These are phyloP conservation scores for Himalopsyche anomala DNA, from an alignment of 2,888 invertebrate genomes.

Conservation along the genomic window DNA sequence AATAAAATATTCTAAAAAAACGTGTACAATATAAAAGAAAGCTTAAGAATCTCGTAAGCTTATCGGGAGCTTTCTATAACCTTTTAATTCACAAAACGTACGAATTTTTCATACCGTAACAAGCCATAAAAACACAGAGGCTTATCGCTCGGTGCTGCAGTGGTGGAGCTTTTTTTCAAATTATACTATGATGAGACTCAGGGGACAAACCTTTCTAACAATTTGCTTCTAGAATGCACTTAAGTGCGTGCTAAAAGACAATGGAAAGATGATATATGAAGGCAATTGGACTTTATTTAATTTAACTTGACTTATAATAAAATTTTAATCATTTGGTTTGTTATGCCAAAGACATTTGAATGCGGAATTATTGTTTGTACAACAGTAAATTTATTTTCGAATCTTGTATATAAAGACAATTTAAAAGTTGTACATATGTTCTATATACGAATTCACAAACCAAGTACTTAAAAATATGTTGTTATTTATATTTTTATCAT, in stretches of 20 bases:
- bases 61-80: slow-evolving; percentile 22
- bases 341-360: too few relatives aligned
- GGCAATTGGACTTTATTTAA: too few relatives aligned
- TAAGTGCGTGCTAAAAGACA: slow-evolving; percentile 1
- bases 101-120: slow-evolving; percentile 3
- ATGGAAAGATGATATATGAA: slow-evolving; percentile 26
- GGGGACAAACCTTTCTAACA: not conserved
- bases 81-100: slow-evolving; percentile 22
- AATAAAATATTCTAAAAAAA: too few relatives aligned
- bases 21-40: not conserved
- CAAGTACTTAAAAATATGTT: too few relatives aligned
- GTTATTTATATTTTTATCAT: too few relatives aligned
- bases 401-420: too few relatives aligned
- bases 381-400: too few relatives aligned
- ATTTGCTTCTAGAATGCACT: slow-evolving; percentile 32
- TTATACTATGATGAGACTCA: slow-evolving; percentile 4
- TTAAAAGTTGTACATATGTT: too few relatives aligned
- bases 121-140: slow-evolving; percentile 39
- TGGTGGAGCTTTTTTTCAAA: slow-evolving; percentile 9
- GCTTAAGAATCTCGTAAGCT: slow-evolving; percentile 15
- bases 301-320: too few relatives aligned
- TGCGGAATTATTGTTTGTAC: too few relatives aligned
- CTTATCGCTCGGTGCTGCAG: slow-evolving; percentile 28
- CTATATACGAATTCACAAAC: too few relatives aligned
- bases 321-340: too few relatives aligned